Evolutionary conservation across 2,888 invertebrate genomes (phyloP), one percentile per base, ranked within the genome.

Genomic region (Crematogaster levior): DNA sequence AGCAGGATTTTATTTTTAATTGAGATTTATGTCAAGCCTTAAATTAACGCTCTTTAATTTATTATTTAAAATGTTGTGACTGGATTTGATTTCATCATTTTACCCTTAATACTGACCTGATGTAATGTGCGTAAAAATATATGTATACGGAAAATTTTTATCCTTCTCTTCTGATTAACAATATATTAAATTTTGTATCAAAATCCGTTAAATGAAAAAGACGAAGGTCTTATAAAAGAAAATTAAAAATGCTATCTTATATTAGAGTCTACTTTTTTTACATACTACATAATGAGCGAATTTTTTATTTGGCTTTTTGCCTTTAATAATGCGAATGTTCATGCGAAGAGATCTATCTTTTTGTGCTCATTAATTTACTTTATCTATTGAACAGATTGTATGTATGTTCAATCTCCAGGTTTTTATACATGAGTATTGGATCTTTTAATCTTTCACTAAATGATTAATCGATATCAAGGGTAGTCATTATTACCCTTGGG

Each of bases 391-490:
- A n/a, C 72, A 80, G 60, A 82, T 79, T 63, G 61, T 65, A 61
- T 65, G 51, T 63, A 56, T 51, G 27, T 60, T 40, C 30, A 6
- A 48, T 12, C 18, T 46, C 53, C 73, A 63, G 65, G 81, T 75
- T 82, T 80, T 86, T 75, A 65, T 48, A n/a, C 46, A 21, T 3
- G 34, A 34, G n/a, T 21, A 48, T 63, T 46, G 51, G 82, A 81
- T 84, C 81, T 77, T 85, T 72, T 80, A 83, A 84, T 84, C 88
- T 81, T 46, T 60, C 30, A 65, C 82, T 72, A 87, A 88, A 89
- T 88, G 81, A 84, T 77, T 79, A 88, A 86, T 88, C 89, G 86
- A 87, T 87, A 88, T 61, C 72, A 74, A 27, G 70, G 37, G 3
- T 43, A 43, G 70, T 46, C 70, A 79, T 58, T 79, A 79, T 24